A percentile compares a stretch with the other conserved stretches of the same genome.
Evolutionary conservation across 2,888 invertebrate genomes (phyloP).

Genomic region (Aporophyla nigra): DNA sequence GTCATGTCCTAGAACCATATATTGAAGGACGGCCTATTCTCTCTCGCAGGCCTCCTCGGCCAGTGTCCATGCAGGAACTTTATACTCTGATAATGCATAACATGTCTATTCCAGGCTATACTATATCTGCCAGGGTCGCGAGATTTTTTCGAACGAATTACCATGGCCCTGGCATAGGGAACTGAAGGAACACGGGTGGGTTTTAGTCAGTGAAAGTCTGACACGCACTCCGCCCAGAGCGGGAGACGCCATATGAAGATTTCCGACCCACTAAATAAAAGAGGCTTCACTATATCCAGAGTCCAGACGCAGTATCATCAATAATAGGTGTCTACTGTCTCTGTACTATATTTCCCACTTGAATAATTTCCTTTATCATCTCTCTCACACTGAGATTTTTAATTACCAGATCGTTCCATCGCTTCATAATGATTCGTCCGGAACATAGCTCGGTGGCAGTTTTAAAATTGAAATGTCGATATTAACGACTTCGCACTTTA

Average conservation of each 20-base stretch:
- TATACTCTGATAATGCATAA: neutral
- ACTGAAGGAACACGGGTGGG: no score
- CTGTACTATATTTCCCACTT: slow-evolving; percentile 2
- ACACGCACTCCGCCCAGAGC: no score
- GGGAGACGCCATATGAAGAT: no score
- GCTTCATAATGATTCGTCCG: slow-evolving; percentile 24
- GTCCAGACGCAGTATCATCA: neutral
- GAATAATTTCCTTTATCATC: neutral
- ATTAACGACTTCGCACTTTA: slow-evolving; percentile 48
- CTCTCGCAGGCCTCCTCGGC: no score
- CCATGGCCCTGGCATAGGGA: no score
- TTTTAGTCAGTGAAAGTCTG: no score
- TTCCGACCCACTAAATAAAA: no score
- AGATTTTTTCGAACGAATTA: no score
- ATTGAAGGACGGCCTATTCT: no score
- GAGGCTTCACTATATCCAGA: neutral
- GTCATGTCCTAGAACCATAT: neutral
- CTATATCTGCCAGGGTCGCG: neutral
- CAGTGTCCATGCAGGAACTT: no score
- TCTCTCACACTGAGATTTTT: slow-evolving; percentile 37
- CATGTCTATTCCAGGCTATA: neutral
- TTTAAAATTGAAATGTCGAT: slow-evolving; percentile 64
- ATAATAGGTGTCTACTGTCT: neutral
- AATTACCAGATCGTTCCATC: slow-evolving; percentile 28
- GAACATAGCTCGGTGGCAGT: slow-evolving; percentile 50